These are phyloP conservation scores for human DNA, from an alignment of 2,113 vertebrate species.

Conservation along the genomic window GRCh38 chr6:58090001-58090500, in stretches of 20 bases:
- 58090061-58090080: background rate
- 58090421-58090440: conserved; percentile 64
- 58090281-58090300: conserved; percentile 80
- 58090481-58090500: conserved; percentile 81
- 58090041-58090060: background rate
- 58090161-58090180: background rate
- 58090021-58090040: background rate
- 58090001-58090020: no score
- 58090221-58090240: conserved; percentile 7
- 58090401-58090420: conserved; percentile 77
- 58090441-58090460: conserved; percentile 80
- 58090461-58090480: conserved; percentile 74
- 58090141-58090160: conserved; percentile 1
- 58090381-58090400: conserved; percentile 82
- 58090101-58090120: background rate
- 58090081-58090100: background rate
- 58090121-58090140: background rate
- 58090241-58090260: conserved; percentile 55
- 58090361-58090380: conserved; percentile 60
- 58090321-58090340: conserved; percentile 80
- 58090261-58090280: conserved; percentile 30
- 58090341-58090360: conserved; percentile 74
- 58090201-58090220: conserved; percentile 29
- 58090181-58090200: background rate
- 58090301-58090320: conserved; percentile 73